phyloP scores from a whole-genome alignment of 2,888 invertebrate genomes.

The Schizaphis graminum region DNA sequence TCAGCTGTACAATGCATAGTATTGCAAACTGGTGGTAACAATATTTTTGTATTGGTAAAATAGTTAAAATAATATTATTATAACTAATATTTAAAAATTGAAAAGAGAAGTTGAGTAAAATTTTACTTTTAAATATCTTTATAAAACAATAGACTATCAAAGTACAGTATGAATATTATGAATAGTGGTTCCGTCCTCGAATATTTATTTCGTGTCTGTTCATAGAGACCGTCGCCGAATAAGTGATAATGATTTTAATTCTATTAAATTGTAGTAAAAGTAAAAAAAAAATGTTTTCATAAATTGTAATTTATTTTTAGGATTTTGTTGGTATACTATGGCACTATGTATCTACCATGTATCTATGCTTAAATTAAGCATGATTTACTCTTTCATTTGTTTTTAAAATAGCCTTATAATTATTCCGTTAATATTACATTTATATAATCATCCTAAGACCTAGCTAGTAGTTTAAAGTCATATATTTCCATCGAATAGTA shows the following conservation, averaged over 20 bases:
- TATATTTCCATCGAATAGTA: background rate
- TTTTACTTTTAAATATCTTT: too few relatives aligned
- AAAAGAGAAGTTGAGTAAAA: too few relatives aligned
- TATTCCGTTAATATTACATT: background rate
- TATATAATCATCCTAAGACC: background rate
- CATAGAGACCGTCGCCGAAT: background rate
- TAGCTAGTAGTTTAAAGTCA: background rate
- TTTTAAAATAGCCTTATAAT: background rate
- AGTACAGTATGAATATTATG: too few relatives aligned
- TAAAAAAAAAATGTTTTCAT: background rate
- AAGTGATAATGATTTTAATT: background rate
- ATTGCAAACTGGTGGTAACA: too few relatives aligned
- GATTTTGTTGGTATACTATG: background rate
- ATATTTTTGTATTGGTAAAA: too few relatives aligned
- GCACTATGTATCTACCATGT: background rate
- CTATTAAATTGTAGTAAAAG: background rate
- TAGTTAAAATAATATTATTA: too few relatives aligned
- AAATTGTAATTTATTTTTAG: background rate
- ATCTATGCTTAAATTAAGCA: background rate
- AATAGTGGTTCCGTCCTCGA: background rate
- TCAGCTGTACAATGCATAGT: background rate
- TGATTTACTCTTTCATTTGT: background rate
- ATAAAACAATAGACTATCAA: too few relatives aligned
- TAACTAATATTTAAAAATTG: too few relatives aligned
- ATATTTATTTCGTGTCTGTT: background rate